A percentile compares a stretch with the other conserved stretches of the same genome.
Conservation (phyloP, 2,888 invertebrate species). For the Luperina testacea region DNA sequence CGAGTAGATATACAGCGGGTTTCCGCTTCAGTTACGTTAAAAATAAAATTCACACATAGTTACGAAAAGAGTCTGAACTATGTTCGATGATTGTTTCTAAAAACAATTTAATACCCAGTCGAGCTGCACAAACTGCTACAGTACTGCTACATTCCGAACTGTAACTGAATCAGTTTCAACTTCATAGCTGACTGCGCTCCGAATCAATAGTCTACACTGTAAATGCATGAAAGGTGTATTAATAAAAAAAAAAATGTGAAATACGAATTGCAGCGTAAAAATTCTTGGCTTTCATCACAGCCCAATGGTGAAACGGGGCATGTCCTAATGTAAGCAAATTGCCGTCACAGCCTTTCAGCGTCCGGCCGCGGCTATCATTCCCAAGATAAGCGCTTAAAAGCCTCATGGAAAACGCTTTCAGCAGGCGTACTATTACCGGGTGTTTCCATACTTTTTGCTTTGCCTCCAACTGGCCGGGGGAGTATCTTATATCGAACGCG, state of each 20-base stretch:
- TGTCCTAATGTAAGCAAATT: conserved; percentile 90
- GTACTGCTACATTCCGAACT: conserved; percentile 77
- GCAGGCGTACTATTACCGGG: conserved; percentile 83
- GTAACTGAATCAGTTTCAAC: conserved; percentile 81
- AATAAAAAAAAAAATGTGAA: conserved; percentile 63
- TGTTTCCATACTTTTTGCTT: conserved; percentile 84
- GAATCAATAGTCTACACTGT: conserved; percentile 77
- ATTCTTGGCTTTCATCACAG: conserved; percentile 73
- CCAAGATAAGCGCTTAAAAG: conserved; percentile 90
- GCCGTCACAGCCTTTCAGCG: conserved; percentile 88
- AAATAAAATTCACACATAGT: conserved; percentile 75
- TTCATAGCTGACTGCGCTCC: conserved; percentile 78
- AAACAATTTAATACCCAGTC: conserved; percentile 82
- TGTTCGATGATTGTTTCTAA: conserved; percentile 78
- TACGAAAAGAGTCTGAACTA: conserved; percentile 73
- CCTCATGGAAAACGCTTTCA: conserved; percentile 88
- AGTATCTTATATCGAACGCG: conserved; percentile 73
- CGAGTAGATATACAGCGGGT: conserved; percentile 63
- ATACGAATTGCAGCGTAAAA: conserved; percentile 73
- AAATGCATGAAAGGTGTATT: conserved; percentile 69
- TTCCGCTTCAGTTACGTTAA: conserved; percentile 59
- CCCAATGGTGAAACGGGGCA: conserved; percentile 79
- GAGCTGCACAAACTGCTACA: conserved; percentile 77
- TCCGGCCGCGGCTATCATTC: conserved; percentile 89
- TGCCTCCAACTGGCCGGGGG: conserved; percentile 71